Evolutionary conservation across 2,113 vertebrate species (phyloP), one percentile per base, ranked within the genome.

Genomic region (Eurystomus gularis): DNA sequence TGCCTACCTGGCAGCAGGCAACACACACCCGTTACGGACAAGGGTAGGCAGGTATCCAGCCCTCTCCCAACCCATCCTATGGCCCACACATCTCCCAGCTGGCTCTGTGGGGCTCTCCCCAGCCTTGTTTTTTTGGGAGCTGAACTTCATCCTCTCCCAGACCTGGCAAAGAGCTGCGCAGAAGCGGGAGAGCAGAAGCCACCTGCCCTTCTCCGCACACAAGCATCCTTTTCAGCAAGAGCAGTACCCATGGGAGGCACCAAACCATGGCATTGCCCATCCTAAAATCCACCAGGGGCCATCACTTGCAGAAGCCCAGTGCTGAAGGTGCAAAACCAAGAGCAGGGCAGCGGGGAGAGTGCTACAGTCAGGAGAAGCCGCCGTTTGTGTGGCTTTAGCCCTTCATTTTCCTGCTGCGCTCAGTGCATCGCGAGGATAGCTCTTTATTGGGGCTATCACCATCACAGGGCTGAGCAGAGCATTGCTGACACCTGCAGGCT

Each of bases 1-100:
- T 99, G 99, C 57, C 98, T 98, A 97, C 99, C 99, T 95, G 91
- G 15, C 23, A 12, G 68, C 91, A 69, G 94, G 23, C 80, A 81
- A 13, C 0, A 1, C 2, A 0, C 10, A 1, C 42, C 65, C 0
- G 28, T 84, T 89, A 93, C 1, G 2, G 39, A 40, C 52, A 16
- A 29, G 5, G 19, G 35, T 42, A 3, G 4, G 40, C n/a, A 31
- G 64, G 70, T 14, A 5, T 20, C 31, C 5, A 66, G 40, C 78
- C 69, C 21, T 35, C 26, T 61, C 35, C 68, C 75, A 37, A 40
- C 19, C 21, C 69, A 2, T 9, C 33, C 40, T 77, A 40, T 16
- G 31, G 46, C 2, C 29, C 3, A 1, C 13, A 11, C 10, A 7
- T 39, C 52, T 48, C 48, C 33, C 49, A 9, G 55, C 55, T 4